Evolutionary conservation across 2,888 invertebrate genomes (phyloP), one percentile per base, ranked within the genome.

Genomic region (Endotricha flammealis): DNA sequence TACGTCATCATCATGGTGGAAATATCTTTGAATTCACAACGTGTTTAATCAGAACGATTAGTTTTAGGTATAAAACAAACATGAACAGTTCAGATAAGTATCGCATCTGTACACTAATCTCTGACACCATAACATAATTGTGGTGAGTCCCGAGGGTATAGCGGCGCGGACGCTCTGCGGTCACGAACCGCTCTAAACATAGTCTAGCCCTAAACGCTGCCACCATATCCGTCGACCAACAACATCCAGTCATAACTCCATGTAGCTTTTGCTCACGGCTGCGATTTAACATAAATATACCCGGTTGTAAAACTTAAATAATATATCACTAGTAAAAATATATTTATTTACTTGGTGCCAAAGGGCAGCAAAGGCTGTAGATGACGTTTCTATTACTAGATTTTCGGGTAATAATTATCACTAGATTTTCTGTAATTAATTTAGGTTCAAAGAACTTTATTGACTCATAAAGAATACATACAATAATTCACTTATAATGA

Each of bases 121-220:
- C 59, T 72, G 75, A 70, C 73, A 72, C 69, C 69, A 65, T 71
- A 77, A 70, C 74, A 75, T 82, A 82, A 81, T 83, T 80, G 80
- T 70, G 62, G 42, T 49, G 50, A 58, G 67, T 68, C 74, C 71
- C 42, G 64, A 46, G 72, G 75, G 73, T 54, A 70, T 68, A 72
- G 70, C 77, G 70, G 69, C 61, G 54, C 55, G 58, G 54, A 59
- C 59, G 53, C 53, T 59, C 58, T 61, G 69, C 70, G 75, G 80
- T 82, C 83, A 82, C 81, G 83, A 77, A 59, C 63, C 61, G 62
- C 59, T 70, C 76, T 82, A 77, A 81, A 79, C 80, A 80, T 71
- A 81, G 64, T 66, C 69, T 64, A 72, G 65, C 65, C 69, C 71
- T 72, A 78, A 81, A 77, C 75, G 77, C 76, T 74, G 78, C 77